Evolutionary conservation across 2,797 vertebrate species (phyloP).

Genomic region (Glossophaga mutica): DNA sequence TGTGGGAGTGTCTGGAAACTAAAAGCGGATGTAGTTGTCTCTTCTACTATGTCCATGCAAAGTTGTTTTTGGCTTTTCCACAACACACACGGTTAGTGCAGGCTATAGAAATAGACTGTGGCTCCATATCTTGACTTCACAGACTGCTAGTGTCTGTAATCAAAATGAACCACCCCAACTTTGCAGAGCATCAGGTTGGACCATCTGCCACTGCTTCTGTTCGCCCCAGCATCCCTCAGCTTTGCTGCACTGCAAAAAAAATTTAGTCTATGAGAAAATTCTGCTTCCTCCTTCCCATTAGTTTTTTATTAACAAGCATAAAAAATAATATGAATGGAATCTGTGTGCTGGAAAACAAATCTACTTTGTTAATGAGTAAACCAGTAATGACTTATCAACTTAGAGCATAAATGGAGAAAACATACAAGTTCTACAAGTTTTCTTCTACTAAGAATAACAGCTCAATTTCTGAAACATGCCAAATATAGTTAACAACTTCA

Average conservation of each 20-base stretch:
- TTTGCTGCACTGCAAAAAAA: constrained; percentile 40
- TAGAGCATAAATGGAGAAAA: constrained; percentile 34
- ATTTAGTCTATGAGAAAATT: constrained; percentile 16
- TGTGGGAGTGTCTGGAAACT: constrained; percentile 9
- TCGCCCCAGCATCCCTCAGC: neutral
- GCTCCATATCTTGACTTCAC: constrained; percentile 57
- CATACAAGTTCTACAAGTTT: neutral
- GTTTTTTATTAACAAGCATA: constrained; percentile 4
- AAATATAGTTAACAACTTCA: constrained; percentile 45
- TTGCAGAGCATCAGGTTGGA: constrained; percentile 48
- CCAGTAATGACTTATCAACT: constrained; percentile 12
- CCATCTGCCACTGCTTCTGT: constrained; percentile 65
- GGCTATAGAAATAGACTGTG: constrained; percentile 35
- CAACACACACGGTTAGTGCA: constrained; percentile 41
- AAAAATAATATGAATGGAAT: constrained; percentile 34
- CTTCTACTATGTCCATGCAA: constrained; percentile 26
- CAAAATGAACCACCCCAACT: constrained; percentile 52
- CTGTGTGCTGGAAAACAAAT: constrained; percentile 21
- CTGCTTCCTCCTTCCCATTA: neutral
- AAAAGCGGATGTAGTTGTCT: constrained; percentile 5
- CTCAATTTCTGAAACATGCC: constrained; percentile 20
- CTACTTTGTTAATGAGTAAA: constrained; percentile 34
- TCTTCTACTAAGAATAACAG: constrained; percentile 37
- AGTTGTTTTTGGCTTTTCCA: constrained; percentile 51
- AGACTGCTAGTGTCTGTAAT: constrained; percentile 61